These are phyloP conservation scores for Pelmatolapia mariae DNA, from an alignment of 2,113 vertebrate species.

Conservation along the genomic window DNA sequence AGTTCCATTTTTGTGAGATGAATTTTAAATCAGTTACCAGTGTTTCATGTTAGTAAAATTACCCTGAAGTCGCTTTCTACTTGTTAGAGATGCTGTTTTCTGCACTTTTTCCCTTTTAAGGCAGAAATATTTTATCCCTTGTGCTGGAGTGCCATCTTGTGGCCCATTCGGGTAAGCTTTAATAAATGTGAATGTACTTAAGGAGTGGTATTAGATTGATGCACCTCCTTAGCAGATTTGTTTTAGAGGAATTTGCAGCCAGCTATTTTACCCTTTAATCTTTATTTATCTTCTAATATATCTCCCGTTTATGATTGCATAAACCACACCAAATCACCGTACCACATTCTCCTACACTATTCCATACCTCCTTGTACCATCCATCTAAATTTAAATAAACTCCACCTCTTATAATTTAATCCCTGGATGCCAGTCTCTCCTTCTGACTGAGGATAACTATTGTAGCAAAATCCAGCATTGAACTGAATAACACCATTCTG, in stretches of 20 bases:
- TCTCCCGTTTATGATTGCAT: not conserved
- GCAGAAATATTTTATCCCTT: not conserved
- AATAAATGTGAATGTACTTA: not conserved
- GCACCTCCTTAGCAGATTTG: not conserved
- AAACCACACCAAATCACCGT: rapidly evolving
- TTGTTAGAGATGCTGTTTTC: not conserved
- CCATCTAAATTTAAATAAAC: not conserved
- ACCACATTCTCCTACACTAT: not conserved
- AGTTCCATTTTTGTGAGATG: not conserved
- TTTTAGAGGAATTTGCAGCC: not conserved
- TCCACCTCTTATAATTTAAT: not conserved
- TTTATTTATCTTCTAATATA: not conserved
- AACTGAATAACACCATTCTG: not conserved
- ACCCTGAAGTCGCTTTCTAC: rapidly evolving
- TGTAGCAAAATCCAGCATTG: not conserved
- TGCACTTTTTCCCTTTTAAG: not conserved
- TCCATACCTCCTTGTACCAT: not conserved
- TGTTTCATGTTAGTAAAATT: not conserved
- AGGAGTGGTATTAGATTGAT: not conserved
- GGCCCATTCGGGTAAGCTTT: not conserved
- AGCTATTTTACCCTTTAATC: not conserved
- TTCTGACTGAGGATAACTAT: not conserved
- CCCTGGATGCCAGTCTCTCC: not conserved
- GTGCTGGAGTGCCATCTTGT: not conserved
- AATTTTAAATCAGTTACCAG: not conserved